Conservation (phyloP, 1,140 invertebrate species). For the Leptopilina clavipes region DNA sequence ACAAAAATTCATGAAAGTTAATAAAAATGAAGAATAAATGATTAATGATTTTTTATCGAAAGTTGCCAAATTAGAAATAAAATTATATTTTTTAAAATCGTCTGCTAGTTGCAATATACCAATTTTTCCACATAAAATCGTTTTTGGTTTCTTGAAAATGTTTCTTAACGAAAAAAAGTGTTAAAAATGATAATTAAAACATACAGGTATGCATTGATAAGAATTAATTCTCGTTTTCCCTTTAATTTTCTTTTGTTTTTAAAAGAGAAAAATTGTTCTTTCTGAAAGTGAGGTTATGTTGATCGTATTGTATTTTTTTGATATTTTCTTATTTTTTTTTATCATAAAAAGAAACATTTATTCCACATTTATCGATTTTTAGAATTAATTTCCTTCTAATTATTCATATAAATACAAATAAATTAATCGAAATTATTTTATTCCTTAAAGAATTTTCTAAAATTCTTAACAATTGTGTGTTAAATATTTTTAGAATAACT, state of each 20-base stretch:
- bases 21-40: too few relatives aligned
- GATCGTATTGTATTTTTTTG: too few relatives aligned
- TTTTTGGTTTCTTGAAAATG: background rate
- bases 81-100: background rate
- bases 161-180: background rate
- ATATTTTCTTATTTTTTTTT: too few relatives aligned
- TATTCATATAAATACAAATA: too few relatives aligned
- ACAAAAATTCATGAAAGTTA: too few relatives aligned
- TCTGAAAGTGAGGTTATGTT: constrained; percentile 17
- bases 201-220: background rate
- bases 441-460: too few relatives aligned
- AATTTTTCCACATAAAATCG: background rate
- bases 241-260: background rate
- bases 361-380: too few relatives aligned
- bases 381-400: too few relatives aligned
- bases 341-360: too few relatives aligned
- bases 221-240: background rate
- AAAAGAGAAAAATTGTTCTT: constrained; percentile 5
- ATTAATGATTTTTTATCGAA: background rate
- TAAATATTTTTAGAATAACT: too few relatives aligned
- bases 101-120: background rate
- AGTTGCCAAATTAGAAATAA: background rate
- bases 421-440: too few relatives aligned
- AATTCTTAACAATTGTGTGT: too few relatives aligned
- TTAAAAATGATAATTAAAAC: background rate